Base-by-base conservation (phyloP, 30 jellyfish, hydroid and myxozoan species). In the Calvadosia cruxmelitensis region DNA sequence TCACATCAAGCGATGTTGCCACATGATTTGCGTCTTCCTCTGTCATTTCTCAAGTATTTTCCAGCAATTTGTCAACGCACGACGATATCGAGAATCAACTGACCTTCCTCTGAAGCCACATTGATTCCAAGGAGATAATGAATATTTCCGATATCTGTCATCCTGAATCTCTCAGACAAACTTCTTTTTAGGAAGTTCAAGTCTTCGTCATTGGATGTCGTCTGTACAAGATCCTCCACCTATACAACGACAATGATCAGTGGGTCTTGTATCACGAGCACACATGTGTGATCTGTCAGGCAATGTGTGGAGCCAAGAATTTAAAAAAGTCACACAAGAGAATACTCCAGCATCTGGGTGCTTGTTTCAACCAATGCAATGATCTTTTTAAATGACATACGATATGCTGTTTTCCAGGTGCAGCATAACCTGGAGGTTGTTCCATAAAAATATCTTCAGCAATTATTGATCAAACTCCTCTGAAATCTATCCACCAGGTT, bases 331-430 rank as follows among this genome's bases (percentile, higher is more conserved):
- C 32, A 7, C 68, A 25, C 24, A 3, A 69, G 2, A 2, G 26
- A 36, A 34, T 49, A 49, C 3, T 69, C 79, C 79, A 69, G 30
- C 72, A 69, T 1, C 78, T 33, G 1, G 82, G 63, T 15, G 82
- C 49, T 70, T 72, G 82, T 72, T 72, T 72, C 13, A 51, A 49
- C 32, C 82, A 78, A 29, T 72, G 53, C 78, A 72, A 31, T 1
- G 78, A 72, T 31, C 78, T 53, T 52, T 72, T 33, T 20, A 52
- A 50, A 2, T 72, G 28, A 72, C 82, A 72, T 5, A 50, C 82
- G 31, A 72, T 63, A 70, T 72, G 34, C 53, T 72, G 52, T 15
- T 72, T 52, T 51, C 79, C 79, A n/a, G 67, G 29, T 70, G 15
- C 64, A 51, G 53, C 53, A 53, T 42, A 42, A 42, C 57, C 57